A percentile compares a stretch with the other conserved stretches of the same genome.
Evolutionary conservation across 2,888 invertebrate species (phyloP).

Genomic region (Amphipoea lucens): DNA sequence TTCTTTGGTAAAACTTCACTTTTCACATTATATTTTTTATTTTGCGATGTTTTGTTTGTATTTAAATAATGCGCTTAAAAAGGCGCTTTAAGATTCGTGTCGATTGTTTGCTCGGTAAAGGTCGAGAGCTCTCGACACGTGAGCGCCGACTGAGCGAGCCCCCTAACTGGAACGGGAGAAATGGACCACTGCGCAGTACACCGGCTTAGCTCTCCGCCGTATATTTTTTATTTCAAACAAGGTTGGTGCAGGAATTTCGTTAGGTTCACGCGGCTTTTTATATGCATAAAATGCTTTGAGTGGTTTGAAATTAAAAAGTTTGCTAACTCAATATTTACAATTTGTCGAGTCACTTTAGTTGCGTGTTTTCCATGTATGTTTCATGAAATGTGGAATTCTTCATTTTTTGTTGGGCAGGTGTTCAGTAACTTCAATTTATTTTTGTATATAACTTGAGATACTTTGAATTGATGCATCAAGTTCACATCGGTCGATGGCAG

Average conservation of each 20-base stretch:
- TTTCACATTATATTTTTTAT: slow-evolving; percentile 59
- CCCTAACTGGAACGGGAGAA: slow-evolving; percentile 72
- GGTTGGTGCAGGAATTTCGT: slow-evolving; percentile 74
- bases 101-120: slow-evolving; percentile 75
- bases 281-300: slow-evolving; percentile 70
- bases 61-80: slow-evolving; percentile 52
- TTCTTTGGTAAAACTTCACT: slow-evolving; percentile 56
- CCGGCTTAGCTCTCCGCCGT: slow-evolving; percentile 73
- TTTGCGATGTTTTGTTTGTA: slow-evolving; percentile 35
- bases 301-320: slow-evolving; percentile 63
- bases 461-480: slow-evolving; percentile 32
- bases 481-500: slow-evolving; percentile 30
- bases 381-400: slow-evolving; percentile 15
- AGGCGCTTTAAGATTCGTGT: slow-evolving; percentile 70
- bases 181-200: slow-evolving; percentile 85
- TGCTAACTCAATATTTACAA: slow-evolving; percentile 56
- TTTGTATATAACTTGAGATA: slow-evolving; percentile 4
- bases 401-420: slow-evolving; percentile 10
- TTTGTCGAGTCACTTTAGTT: slow-evolving; percentile 35
- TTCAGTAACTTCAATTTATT: slow-evolving; percentile 8
- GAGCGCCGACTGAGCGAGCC: slow-evolving; percentile 80
- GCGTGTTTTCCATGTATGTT: slow-evolving; percentile 8
- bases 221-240: slow-evolving; percentile 78
- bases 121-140: slow-evolving; percentile 84
- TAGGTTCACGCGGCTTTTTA: slow-evolving; percentile 69